Percentiles rank a stretch among this genome's conserved stretches.
Evolutionary conservation across 2,113 vertebrate genomes (phyloP).

Genomic region (Sigmodon hispidus): DNA sequence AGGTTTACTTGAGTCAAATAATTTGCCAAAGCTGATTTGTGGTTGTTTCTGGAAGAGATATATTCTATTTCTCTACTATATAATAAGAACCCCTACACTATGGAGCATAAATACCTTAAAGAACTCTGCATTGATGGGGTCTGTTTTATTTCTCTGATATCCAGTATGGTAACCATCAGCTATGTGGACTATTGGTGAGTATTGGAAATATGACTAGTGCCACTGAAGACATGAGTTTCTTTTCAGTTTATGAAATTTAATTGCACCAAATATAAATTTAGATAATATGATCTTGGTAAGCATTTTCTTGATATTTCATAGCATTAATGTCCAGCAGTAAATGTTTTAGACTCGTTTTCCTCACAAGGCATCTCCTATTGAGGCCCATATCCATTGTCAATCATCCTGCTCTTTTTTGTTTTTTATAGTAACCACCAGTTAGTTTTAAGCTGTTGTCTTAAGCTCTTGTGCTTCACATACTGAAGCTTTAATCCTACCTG

Average conservation of each 20-base stretch:
- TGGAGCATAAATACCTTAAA: not conserved
- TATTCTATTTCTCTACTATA: not conserved
- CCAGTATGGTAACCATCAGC: not conserved
- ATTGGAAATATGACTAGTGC: not conserved
- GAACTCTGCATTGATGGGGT: not conserved
- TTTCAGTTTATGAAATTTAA: not conserved
- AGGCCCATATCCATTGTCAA: not conserved
- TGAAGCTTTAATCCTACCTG: not conserved
- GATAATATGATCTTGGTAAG: not conserved
- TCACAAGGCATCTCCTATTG: not conserved
- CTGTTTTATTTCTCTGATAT: not conserved
- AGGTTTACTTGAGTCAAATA: not conserved
- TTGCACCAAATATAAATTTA: not conserved
- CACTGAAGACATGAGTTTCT: not conserved
- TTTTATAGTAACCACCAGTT: not conserved
- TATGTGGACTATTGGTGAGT: not conserved
- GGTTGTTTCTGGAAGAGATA: not conserved
- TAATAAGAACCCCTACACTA: not conserved
- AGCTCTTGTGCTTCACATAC: not conserved
- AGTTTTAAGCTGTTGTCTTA: not conserved
- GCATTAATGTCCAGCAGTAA: not conserved
- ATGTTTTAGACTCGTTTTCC: not conserved
- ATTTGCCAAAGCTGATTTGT: not conserved
- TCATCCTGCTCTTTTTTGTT: not conserved
- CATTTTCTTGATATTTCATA: not conserved